Evolutionary conservation across 2,888 invertebrate species (phyloP).

Genomic region (Sympetrum striolatum): DNA sequence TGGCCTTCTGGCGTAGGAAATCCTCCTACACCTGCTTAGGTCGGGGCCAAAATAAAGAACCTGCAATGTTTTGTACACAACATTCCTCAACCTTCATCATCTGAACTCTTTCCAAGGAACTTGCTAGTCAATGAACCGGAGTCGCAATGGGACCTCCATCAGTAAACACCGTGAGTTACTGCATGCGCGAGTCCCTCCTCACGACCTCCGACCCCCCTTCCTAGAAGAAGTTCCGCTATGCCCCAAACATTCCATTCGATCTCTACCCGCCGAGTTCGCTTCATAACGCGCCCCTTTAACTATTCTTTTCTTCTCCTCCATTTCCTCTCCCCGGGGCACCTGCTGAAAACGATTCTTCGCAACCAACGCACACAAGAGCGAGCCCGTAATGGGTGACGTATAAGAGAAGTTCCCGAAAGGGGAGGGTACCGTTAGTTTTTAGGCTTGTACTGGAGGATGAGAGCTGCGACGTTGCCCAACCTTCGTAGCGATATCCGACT

Average conservation of each 20-base stretch:
- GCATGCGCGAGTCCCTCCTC: not conserved
- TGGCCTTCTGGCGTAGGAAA: no score
- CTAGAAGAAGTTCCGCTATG: slow-evolving; percentile 27
- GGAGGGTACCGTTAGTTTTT: slow-evolving; percentile 29
- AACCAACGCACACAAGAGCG: not conserved
- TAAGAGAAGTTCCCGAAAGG: not conserved
- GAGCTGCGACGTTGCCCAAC: slow-evolving; percentile 8
- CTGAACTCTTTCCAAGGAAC: not conserved
- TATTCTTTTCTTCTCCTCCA: not conserved
- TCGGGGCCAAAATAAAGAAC: no score
- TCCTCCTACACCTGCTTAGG: no score
- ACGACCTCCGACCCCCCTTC: slow-evolving; percentile 11
- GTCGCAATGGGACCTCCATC: not conserved
- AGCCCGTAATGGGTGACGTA: not conserved
- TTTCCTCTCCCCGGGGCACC: not conserved
- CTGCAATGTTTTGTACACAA: not conserved
- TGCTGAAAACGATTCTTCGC: not conserved
- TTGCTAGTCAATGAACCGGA: not conserved
- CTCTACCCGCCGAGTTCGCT: not conserved
- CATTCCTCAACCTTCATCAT: not conserved
- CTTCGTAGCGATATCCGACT: not conserved
- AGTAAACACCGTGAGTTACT: not conserved
- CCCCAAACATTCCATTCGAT: slow-evolving; percentile 21
- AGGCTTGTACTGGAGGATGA: not conserved
- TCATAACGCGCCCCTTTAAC: slow-evolving; percentile 1